Evolutionary conservation across 2,888 invertebrate genomes (phyloP).

Genomic region (Exephanes ischioxanthus): DNA sequence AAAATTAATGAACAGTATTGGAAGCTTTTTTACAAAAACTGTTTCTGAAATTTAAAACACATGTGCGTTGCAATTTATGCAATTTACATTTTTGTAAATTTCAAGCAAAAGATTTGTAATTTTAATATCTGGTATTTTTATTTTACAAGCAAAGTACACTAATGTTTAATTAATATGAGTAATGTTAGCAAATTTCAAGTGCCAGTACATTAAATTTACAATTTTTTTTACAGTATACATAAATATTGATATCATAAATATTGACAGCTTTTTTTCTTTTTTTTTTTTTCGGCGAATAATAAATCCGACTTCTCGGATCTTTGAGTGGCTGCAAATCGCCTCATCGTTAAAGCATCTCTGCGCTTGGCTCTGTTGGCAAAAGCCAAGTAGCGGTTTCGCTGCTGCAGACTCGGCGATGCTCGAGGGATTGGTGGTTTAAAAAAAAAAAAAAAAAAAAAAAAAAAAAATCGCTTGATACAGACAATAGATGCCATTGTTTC

Average conservation of each 20-base stretch:
- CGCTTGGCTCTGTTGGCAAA: not conserved
- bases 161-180: too few relatives aligned
- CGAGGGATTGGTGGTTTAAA: not conserved
- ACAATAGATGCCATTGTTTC: conserved; percentile 75
- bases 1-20: too few relatives aligned
- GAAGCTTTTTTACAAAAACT: too few relatives aligned
- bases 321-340: not conserved
- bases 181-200: too few relatives aligned
- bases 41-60: too few relatives aligned
- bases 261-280: not conserved
- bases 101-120: too few relatives aligned
- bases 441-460: not conserved
- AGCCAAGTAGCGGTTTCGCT: conserved; percentile 26
- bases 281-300: not conserved
- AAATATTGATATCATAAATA: not conserved
- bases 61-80: too few relatives aligned
- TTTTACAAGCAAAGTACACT: too few relatives aligned
- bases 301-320: not conserved
- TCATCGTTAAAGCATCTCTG: conserved; percentile 9
- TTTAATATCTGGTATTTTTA: too few relatives aligned
- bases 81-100: too few relatives aligned
- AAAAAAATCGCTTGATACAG: conserved; percentile 31
- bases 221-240: too few relatives aligned
- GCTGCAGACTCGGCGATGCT: not conserved
- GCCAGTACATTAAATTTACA: too few relatives aligned